Percentiles rank a stretch among this genome's conserved stretches.
Evolutionary conservation across 37 sponge, comb jelly and placozoan species (phyloP).

Genomic region (Ephydatia muelleri): DNA sequence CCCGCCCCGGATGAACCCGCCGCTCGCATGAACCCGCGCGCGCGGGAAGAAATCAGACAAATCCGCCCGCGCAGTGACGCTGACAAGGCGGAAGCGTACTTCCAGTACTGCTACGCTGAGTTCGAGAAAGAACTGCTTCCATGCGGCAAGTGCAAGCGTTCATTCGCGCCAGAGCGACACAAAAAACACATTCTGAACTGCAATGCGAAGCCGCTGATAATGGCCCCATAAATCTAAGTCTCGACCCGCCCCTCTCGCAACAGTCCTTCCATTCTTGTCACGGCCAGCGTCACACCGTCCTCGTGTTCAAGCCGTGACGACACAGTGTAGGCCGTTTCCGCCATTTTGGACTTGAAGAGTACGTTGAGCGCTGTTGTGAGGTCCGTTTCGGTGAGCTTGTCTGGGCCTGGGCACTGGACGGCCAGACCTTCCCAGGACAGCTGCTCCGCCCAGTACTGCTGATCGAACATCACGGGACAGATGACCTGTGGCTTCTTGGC

Average conservation of each 20-base stretch:
- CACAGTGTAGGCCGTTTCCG: not conserved
- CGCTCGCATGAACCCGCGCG: slow-evolving; percentile 5
- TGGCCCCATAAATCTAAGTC: not conserved
- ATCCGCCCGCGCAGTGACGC: not conserved
- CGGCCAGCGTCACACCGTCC: slow-evolving; percentile 7
- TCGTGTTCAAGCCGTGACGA: not conserved
- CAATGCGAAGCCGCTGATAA: slow-evolving; percentile 52
- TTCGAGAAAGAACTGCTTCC: slow-evolving; percentile 58
- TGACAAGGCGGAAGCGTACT: slow-evolving; percentile 4
- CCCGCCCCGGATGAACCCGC: slow-evolving; percentile 48
- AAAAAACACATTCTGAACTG: slow-evolving; percentile 59
- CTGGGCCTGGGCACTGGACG: not conserved
- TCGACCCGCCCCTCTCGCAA: slow-evolving; percentile 12
- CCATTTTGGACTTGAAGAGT: not conserved
- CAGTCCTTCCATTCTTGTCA: slow-evolving; percentile 13
- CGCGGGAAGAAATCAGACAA: not conserved
- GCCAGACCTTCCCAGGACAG: slow-evolving; percentile 54
- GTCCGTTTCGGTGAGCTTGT: slow-evolving; percentile 4
- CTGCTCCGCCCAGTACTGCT: slow-evolving; percentile 55
- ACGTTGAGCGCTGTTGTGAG: slow-evolving; percentile 14
- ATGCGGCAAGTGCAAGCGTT: slow-evolving; percentile 69
- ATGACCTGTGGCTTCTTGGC: slow-evolving; percentile 39
- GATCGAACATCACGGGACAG: slow-evolving; percentile 61
- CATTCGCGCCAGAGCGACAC: slow-evolving; percentile 69
- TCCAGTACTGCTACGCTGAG: slow-evolving; percentile 36